Base-by-base conservation (phyloP, 1,140 invertebrate genomes). In the Phthorimaea operculella region DNA sequence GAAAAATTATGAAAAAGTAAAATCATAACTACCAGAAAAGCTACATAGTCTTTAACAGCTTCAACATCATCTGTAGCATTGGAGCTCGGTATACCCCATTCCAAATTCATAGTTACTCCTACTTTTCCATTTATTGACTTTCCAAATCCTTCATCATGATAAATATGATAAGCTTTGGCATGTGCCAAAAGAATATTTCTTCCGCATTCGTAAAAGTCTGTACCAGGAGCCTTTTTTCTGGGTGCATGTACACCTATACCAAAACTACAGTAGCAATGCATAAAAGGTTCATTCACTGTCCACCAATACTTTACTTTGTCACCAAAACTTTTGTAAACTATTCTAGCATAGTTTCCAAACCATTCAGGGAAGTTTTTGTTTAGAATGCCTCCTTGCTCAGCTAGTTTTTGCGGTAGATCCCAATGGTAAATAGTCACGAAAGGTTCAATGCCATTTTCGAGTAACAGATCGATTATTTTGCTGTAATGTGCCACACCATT, bases 401-500 rank as follows among this genome's bases (percentile, higher is more conserved):
- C 73, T 0, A 90, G 60, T 1, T 68, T 54, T 33, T 85, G 76
- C 0, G 88, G 88, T 21, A 87, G 62, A 68, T 89, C 88, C 74
- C 82, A 87, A 58, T 88, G 86, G 60, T 86, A 87, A 51, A 89
- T 59, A 0, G 87, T 86, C 7, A 88, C 80, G 42, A 88, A 63
- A 1, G 87, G 87, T 54, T 78, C 68, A 28, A 89, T 87, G 15
- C 78, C 75, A 34, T 79, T 84, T 1, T 61, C 63, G 9, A 88
- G 54, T 11, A 92, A 66, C 56, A 79, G 86, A 62, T 91, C 70
- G 17, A 91, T 89, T 3, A 91, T 55, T 34, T 83, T 73, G 57
- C 87, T 88, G 62, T 92, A 92, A 62, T 90, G 91, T 7, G 79
- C 62, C 17, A 90, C 74, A 18, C 89, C 90, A 51, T 81, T 68